These are phyloP conservation scores for Anolis apletophallus DNA, from an alignment of 2,797 vertebrate species.

Conservation along the genomic window DNA sequence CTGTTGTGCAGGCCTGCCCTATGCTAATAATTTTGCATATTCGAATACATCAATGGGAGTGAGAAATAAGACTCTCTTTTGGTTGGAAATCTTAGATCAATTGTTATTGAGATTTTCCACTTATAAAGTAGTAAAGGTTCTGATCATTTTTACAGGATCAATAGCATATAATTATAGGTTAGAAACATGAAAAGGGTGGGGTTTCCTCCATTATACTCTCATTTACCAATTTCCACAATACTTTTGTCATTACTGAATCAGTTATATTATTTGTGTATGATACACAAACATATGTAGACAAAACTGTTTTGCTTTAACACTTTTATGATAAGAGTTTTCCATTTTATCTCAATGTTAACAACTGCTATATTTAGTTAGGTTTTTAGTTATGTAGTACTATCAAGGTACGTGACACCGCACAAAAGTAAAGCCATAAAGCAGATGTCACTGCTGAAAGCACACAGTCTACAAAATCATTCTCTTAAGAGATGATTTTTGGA, in stretches of 20 bases:
- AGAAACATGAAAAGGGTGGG: background rate
- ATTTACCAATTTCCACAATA: background rate
- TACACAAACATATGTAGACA: background rate
- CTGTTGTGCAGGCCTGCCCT: background rate
- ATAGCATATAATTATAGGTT: background rate
- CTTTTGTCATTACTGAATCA: background rate
- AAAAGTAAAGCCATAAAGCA: too few species aligned
- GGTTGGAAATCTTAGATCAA: background rate
- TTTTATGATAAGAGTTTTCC: background rate
- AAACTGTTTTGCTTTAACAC: background rate
- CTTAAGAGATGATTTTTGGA: background rate
- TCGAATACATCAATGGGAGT: background rate
- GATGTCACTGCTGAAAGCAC: too few species aligned
- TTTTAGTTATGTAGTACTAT: too few species aligned
- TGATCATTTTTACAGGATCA: background rate
- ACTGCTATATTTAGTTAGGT: too few species aligned
- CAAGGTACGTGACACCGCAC: too few species aligned
- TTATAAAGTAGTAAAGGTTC: background rate
- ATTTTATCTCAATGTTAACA: background rate
- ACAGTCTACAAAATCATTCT: too few species aligned
- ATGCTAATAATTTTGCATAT: background rate
- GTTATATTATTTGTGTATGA: background rate
- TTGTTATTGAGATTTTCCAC: background rate
- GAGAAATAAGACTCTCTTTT: background rate
- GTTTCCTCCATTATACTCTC: background rate